Evolutionary conservation across 2,113 vertebrate species (phyloP).

Genomic region (Notarius lentiginosus): DNA sequence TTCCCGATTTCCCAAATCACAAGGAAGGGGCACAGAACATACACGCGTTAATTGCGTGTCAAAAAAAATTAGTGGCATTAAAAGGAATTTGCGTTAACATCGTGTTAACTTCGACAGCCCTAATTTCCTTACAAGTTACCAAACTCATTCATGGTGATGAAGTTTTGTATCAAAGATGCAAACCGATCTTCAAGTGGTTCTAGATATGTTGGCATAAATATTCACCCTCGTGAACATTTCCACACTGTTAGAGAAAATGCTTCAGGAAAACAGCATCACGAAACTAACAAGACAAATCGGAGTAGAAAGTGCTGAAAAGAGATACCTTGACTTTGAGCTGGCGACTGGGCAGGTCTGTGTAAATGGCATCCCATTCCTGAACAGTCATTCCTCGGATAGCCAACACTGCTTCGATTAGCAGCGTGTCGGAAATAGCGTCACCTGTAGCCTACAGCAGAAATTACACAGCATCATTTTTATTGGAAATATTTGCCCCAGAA

Average conservation of each 20-base stretch:
- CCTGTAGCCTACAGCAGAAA: slow-evolving; percentile 80
- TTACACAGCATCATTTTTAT: neutral
- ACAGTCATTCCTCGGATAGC: slow-evolving; percentile 80
- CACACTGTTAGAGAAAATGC: neutral
- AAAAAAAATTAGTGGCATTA: too few relatives aligned
- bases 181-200: neutral
- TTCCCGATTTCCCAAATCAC: too few relatives aligned
- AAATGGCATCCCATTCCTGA: slow-evolving; percentile 89
- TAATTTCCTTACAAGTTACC: neutral
- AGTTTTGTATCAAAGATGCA: neutral
- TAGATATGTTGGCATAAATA: neutral
- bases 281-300: neutral
- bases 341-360: slow-evolving; percentile 87
- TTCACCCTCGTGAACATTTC: neutral
- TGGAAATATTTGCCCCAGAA: neutral
- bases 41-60: too few relatives aligned
- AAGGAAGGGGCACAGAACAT: too few relatives aligned
- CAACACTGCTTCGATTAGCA: slow-evolving; percentile 89
- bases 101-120: too few relatives aligned
- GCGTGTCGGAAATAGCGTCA: slow-evolving; percentile 92
- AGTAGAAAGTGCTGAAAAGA: neutral
- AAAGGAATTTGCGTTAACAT: too few relatives aligned
- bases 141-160: neutral
- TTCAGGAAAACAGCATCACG: too few relatives aligned
- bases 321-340: slow-evolving; percentile 92